Base-by-base conservation (phyloP, 2,888 invertebrate species). In the Heliconius charithonia region DNA sequence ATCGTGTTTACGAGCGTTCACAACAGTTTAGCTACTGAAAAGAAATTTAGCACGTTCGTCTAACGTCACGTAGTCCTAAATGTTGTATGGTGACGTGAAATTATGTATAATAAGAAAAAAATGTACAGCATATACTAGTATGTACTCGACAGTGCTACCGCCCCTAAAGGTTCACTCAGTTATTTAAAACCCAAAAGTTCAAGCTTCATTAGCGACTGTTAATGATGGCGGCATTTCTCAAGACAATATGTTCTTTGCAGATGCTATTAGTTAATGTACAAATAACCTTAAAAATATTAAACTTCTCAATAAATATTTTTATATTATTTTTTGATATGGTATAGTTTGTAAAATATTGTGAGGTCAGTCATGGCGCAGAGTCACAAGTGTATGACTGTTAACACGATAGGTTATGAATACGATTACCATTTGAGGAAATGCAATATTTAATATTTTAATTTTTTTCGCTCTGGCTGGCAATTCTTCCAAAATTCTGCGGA, bases 121-220 rank as follows among this genome's bases (percentile, higher is more conserved):
- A 32, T 32, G 32, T 32, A 32, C 6, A 32, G 32, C 32, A 32
- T 32, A 32, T 32, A 32, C 32, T 32, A 4, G 4, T 32, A 32
- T 32, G 32, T 32, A 32, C 29, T 29, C 29, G 29, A 29, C 32
- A 32, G 32, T 32, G 32, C 4, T 32, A 32, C 32, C 32, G 32
- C 32, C 93, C 92, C 91, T 88, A 85, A 87, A 87, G 87, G 88
- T 87, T 85, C 89, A 87, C 84, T 86, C 87, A 89, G 93, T 92
- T 93, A 94, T 94, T 94, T 94, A 93, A 94, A 94, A 92, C 93
- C 86, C 89, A 89, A 92, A 91, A 92, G 89, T 87, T 91, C 91
- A 94, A 91, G 95, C 91, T 91, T 95, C 95, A 95, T 95, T 95
- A 95, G 94, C 91, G 85, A 88, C 88, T 90, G 87, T 93, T 95